Base-by-base conservation (phyloP, 1,140 invertebrate genomes). In the Drosophila triauraria region DNA sequence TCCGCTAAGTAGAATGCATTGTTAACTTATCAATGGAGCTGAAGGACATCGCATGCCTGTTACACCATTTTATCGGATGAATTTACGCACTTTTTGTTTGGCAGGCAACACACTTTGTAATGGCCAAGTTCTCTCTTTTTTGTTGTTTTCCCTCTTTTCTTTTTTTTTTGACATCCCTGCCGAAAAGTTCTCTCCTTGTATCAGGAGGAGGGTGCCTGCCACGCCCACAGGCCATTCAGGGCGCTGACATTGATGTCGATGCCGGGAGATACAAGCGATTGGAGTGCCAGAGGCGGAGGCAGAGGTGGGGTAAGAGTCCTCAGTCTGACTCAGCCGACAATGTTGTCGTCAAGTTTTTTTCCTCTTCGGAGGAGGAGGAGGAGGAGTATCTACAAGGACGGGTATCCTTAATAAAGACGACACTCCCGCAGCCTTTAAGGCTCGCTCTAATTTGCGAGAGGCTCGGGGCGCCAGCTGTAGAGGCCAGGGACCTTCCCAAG, bases 51-150 rank as follows among this genome's bases (percentile, higher is more conserved):
- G 63, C 61, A 80, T 80, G 57, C 57, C 63, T 70, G 71, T 64
- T 67, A 65, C 75, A 82, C 79, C 61, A 82, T 77, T 81, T 81
- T 81, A 78, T 82, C 62, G 58, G 67, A 82, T 82, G 60, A 82
- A 82, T 82, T 82, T 82, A 82, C 79, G 79, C 74, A 74, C 46
- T 72, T 61, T 69, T 80, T 80, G 46, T 47, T 75, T 50, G 20
- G 40, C 2, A 9, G 51, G 27, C 53, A 48, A 50, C 4, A 4
- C 32, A 6, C 53, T 40, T 75, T 59, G 78, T 71, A 81, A 81
- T 81, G 79, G 65, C 54, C 80, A 60, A 67, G 65, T 69, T 64
- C 57, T 47, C 32, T 54, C 7, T 30, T 60, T 44, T 60, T 40
- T 27, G 7, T 32, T 32, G 4, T 25, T 12, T 6, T 15, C 20